A percentile compares a stretch with the other conserved stretches of the same genome.
Evolutionary conservation across 2,113 vertebrate genomes (phyloP).

Genomic region (Takifugu bimaculatus): DNA sequence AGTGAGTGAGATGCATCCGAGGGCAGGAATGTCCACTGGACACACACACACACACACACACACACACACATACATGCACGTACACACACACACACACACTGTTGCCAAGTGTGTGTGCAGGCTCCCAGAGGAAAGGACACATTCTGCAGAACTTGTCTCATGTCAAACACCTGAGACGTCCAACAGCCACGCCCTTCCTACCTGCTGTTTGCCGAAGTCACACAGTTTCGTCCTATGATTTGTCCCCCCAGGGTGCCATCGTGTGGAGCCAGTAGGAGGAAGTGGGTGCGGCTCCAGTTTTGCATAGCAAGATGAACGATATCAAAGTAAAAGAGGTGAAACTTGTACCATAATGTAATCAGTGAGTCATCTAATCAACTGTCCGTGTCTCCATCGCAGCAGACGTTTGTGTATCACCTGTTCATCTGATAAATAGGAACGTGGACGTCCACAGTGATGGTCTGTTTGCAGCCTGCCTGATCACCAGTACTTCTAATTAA

Average conservation of each 20-base stretch:
- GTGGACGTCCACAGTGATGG: too few species aligned
- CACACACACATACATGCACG: too few species aligned
- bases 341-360: background rate
- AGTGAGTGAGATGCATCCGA: conserved; percentile 56
- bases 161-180: conserved; percentile 10
- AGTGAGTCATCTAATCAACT: conserved; percentile 4
- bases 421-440: too few species aligned
- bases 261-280: conserved; percentile 68
- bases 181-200: conserved; percentile 9
- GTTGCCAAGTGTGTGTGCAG: background rate
- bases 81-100: background rate
- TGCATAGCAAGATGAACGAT: conserved; percentile 52
- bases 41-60: too few species aligned
- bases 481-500: too few species aligned
- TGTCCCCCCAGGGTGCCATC: conserved; percentile 61
- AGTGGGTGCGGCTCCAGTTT: conserved; percentile 61
- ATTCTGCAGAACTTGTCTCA: background rate
- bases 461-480: too few species aligned
- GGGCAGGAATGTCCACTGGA: too few species aligned
- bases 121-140: background rate
- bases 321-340: background rate
- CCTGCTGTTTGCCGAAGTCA: conserved; percentile 34
- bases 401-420: too few species aligned
- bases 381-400: background rate
- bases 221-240: conserved; percentile 35